Evolutionary conservation across 2,113 vertebrate species (phyloP).

Genomic region (Stegostoma tigrinum): DNA sequence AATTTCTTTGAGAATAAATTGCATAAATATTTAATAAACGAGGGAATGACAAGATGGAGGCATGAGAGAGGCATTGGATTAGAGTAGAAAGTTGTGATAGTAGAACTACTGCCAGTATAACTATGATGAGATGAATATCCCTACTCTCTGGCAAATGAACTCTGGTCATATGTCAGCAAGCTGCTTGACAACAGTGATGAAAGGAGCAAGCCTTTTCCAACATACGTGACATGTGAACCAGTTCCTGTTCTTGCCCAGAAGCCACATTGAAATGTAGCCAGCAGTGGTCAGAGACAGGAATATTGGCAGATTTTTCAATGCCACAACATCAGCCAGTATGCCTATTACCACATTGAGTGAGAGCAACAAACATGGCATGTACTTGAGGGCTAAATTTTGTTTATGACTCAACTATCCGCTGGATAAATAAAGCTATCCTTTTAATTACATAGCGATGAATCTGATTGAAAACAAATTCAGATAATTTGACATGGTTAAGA

Average conservation of each 20-base stretch:
- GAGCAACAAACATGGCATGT: neutral
- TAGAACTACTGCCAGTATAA: neutral
- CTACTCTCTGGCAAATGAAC: neutral
- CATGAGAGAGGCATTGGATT: neutral
- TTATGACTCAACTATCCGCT: neutral
- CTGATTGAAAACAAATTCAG: neutral
- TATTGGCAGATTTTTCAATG: neutral
- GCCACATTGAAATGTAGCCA: neutral
- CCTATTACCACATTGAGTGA: neutral
- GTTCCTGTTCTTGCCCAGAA: neutral
- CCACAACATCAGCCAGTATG: neutral
- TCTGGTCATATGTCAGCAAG: neutral
- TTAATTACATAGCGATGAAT: neutral
- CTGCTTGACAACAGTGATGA: neutral
- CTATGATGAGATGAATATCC: neutral
- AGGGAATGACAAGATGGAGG: neutral
- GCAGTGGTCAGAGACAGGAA: neutral
- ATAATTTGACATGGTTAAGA: no score
- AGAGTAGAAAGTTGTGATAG: neutral
- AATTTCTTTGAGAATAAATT: neutral
- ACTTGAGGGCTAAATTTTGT: neutral
- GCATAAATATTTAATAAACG: neutral
- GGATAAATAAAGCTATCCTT: neutral
- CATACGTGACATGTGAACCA: neutral
- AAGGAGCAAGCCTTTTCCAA: neutral